phyloP scores from a whole-genome alignment of 2,888 invertebrate genomes.

The Heteromurus nitidus region DNA sequence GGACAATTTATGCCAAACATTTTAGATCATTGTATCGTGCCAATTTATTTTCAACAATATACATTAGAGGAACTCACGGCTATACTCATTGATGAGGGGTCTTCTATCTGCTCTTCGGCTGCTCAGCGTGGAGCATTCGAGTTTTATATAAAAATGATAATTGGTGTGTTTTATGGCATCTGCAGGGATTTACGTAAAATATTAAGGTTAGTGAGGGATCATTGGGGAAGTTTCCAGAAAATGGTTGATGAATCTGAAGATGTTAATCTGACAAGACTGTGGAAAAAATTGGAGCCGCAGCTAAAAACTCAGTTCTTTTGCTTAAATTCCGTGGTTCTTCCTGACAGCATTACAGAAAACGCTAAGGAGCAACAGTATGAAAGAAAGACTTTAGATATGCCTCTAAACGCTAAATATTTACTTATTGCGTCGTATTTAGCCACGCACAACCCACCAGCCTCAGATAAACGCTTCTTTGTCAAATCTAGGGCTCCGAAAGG shows the following conservation, averaged over 20 bases:
- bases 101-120: too few relatives aligned
- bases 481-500: slow-evolving; percentile 80
- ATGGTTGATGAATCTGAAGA: slow-evolving; percentile 19
- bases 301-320: slow-evolving; percentile 66
- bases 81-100: slow-evolving; percentile 48
- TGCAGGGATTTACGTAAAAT: slow-evolving; percentile 91
- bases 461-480: slow-evolving; percentile 90
- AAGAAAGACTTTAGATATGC: slow-evolving; percentile 77
- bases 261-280: slow-evolving; percentile 55
- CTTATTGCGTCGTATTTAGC: slow-evolving; percentile 93
- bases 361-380: not conserved
- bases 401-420: slow-evolving; percentile 92
- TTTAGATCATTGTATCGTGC: slow-evolving; percentile 50
- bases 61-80: slow-evolving; percentile 57
- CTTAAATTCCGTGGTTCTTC: slow-evolving; percentile 51
- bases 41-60: slow-evolving; percentile 69
- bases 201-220: slow-evolving; percentile 83
- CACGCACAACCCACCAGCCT: slow-evolving; percentile 92
- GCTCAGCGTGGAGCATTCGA: too few relatives aligned
- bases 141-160: slow-evolving; percentile 87
- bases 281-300: slow-evolving; percentile 66
- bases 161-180: slow-evolving; percentile 88
- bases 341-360: not conserved
- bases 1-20: slow-evolving; percentile 51
- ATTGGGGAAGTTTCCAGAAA: slow-evolving; percentile 50